Evolutionary conservation across 2,797 vertebrate species (phyloP).

Genomic region (Simalia tracyae): DNA sequence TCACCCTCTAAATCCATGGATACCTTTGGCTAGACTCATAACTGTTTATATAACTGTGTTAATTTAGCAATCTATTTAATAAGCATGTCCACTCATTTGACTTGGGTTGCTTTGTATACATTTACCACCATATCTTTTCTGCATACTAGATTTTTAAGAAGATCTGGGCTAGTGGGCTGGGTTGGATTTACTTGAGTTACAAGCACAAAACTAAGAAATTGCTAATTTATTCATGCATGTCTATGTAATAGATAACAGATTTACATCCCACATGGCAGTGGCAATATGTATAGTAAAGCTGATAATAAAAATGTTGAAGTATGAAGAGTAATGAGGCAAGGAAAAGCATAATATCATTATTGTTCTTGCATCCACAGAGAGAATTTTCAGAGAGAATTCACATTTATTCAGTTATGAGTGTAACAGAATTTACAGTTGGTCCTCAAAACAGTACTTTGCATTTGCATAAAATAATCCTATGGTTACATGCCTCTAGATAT

Average conservation of each 20-base stretch:
- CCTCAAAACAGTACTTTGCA: not conserved
- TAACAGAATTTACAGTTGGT: not conserved
- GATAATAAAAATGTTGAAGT: not conserved
- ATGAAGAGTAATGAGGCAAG: not conserved
- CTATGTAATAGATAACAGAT: not conserved
- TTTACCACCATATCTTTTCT: constrained; percentile 7
- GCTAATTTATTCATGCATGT: not conserved
- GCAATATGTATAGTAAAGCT: not conserved
- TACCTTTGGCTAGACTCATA: not conserved
- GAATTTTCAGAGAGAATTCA: not conserved
- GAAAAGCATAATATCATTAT: not conserved
- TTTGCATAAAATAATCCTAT: not conserved
- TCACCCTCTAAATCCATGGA: not conserved
- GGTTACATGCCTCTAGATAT: not conserved
- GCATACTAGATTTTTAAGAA: constrained; percentile 7
- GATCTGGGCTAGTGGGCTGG: not conserved
- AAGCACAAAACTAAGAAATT: not conserved
- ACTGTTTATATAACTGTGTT: not conserved
- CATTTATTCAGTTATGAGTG: not conserved
- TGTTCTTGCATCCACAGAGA: not conserved
- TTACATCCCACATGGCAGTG: not conserved
- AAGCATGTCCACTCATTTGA: not conserved
- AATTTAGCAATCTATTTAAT: not conserved
- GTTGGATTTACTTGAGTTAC: not conserved
- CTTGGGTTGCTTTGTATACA: not conserved